Base-by-base conservation (phyloP, 2,888 invertebrate species). In the Dendrolimus pini region DNA sequence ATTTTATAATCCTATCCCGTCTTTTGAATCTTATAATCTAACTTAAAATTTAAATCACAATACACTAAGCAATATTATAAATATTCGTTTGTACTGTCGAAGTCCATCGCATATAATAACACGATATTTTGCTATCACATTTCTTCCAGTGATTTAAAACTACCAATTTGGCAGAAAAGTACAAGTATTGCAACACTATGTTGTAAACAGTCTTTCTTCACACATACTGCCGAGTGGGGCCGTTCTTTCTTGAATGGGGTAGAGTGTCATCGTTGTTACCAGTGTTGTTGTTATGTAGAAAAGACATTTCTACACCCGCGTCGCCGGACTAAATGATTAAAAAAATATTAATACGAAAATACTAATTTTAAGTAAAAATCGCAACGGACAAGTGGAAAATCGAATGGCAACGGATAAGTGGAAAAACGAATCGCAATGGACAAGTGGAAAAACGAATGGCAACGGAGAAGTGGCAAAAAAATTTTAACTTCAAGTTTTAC, bases 271-370 rank as follows among this genome's bases (percentile, higher is more conserved):
- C 89, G 56, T 83, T 84, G 62, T 77, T 82, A 1, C 83, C 83
- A 55, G 84, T 81, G 65, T 85, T 94, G 84, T 94, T 94, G 82
- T 94, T 94, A 74, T 93, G 93, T 68, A 94, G 83, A 81, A 94
- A 94, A 56, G 94, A 93, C 92, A 94, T 93, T 86, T 94, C 94
- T 73, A 94, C 93, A 1, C 86, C 85, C 47, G 82, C 80, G 58
- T 90, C 90, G 1, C 84, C 84, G 56, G 84, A 78, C 88, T 90
- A 47, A 47, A 47, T 47, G 30, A 3, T 30, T 30, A 30, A 30
- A 30, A 30, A 30, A 30, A 30, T 30, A 30, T 18, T 18, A 18
- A 18, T 30, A 30, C 30, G 0, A 30, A 18, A 18, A 6, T 30
- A 6, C 6, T 30, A 30, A 30, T 30, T 30, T 0, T 30, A 30